Percentiles rank a stretch among this genome's conserved stretches.
Evolutionary conservation across 2,113 vertebrate genomes (phyloP).

Genomic region (Tenrec ecaudatus): DNA sequence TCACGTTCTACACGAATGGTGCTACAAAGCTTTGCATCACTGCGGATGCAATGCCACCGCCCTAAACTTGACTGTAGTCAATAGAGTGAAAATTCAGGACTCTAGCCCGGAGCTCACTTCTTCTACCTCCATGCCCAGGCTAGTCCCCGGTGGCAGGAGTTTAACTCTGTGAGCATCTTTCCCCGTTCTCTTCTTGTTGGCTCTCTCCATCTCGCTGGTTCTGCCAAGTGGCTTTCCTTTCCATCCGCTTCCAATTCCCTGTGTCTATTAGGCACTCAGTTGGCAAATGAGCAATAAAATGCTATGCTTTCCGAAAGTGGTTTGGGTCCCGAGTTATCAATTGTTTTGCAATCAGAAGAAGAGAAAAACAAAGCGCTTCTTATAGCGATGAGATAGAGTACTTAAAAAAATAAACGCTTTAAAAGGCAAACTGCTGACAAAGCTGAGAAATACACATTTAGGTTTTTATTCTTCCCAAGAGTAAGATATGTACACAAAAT

Average conservation of each 20-base stretch:
- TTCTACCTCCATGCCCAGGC: slow-evolving; percentile 21
- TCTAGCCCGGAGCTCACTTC: slow-evolving; percentile 11
- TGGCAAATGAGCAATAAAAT: slow-evolving; percentile 42
- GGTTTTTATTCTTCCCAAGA: slow-evolving; percentile 37
- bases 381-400: neutral
- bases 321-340: neutral
- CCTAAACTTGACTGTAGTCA: neutral
- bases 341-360: slow-evolving; percentile 27
- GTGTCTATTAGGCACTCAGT: neutral
- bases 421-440: slow-evolving; percentile 25
- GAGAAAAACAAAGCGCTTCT: neutral
- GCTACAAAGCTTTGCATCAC: neutral
- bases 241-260: slow-evolving; percentile 12
- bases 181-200: neutral
- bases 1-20: too few species aligned
- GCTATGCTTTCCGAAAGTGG: neutral
- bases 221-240: neutral
- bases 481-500: slow-evolving; percentile 4
- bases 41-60: neutral
- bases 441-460: neutral
- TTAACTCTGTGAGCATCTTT: neutral
- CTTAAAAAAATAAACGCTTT: neutral
- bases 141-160: neutral
- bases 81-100: neutral
- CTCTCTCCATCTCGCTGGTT: neutral